Conservation (phyloP, 2,888 invertebrate genomes). For the Antheraea yamamai region DNA sequence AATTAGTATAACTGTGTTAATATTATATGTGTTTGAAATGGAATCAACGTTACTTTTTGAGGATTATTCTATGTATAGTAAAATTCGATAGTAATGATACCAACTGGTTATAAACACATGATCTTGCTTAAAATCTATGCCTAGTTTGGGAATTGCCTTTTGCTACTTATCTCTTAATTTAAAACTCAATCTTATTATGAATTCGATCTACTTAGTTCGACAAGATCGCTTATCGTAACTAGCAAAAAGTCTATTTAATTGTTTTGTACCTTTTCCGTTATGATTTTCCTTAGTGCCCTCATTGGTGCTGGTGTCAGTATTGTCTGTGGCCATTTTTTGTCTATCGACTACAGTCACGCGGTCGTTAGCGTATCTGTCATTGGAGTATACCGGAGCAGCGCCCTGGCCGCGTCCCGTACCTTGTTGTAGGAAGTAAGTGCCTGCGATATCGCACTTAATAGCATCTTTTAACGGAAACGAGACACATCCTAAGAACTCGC, state of each 20-base stretch:
- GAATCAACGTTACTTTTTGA: too few species aligned
- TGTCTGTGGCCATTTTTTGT: slow-evolving; percentile 78
- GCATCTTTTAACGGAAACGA: slow-evolving; percentile 93
- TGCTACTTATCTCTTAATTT: not conserved
- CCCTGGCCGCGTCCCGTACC: slow-evolving; percentile 52
- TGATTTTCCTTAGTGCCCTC: slow-evolving; percentile 72
- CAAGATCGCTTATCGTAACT: not conserved
- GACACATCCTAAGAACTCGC: slow-evolving; percentile 97
- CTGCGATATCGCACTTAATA: slow-evolving; percentile 85
- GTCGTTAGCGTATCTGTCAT: slow-evolving; percentile 54
- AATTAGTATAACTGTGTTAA: too few species aligned
- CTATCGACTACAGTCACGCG: slow-evolving; percentile 59
- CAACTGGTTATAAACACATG: not conserved
- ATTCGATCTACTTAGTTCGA: not conserved
- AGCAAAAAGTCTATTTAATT: not conserved
- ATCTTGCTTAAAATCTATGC: not conserved
- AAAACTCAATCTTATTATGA: not conserved
- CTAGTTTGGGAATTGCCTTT: not conserved
- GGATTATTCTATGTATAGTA: too few species aligned
- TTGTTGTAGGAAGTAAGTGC: slow-evolving; percentile 88
- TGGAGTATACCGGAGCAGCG: slow-evolving; percentile 49
- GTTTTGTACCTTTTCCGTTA: slow-evolving; percentile 64
- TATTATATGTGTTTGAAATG: too few species aligned
- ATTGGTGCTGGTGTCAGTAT: slow-evolving; percentile 72
- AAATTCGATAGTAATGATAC: too few species aligned